Base-by-base conservation (phyloP, 1,140 invertebrate genomes). In the Nautilus pompilius region DNA sequence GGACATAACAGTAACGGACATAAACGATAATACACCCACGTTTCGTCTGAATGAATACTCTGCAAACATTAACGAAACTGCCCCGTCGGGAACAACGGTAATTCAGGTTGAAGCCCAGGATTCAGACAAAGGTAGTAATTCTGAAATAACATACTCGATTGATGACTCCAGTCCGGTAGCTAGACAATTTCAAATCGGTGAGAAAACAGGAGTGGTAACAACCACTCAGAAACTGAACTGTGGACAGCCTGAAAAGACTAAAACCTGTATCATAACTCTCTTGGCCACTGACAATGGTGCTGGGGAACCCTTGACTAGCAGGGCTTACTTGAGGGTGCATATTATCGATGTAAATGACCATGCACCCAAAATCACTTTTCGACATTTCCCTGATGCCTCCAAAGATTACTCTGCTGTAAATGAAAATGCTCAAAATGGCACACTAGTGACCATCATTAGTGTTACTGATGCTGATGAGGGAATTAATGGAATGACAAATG, bases 251-350 rank as follows among this genome's bases (percentile, higher is more conserved):
- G 17, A 5, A 20, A 17, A 28, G 5, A 28, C 26, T 6, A 41
- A 29, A 20, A 46, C 24, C 15, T 59, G 58, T 46, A 30, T 59
- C n/a, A 29, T 45, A 24, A 29, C 26, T 5, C 49, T 53, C 24
- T 28, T 53, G 10, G 60, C 51, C 10, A 41, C 5, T 17, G 28
- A 55, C 13, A 56, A 41, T 70, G 95, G 95, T 0, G 89, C 89
- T 6, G n/a, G n/a, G n/a, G 93, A 93, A 0, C 82, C 91, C 33
- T 92, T 96, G 80, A 91, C 94, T 76, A 94, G 94, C 4, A 85
- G 95, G 45, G 94, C 95, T 24, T 98, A 97, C 82, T 92, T 98
- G 0, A 96, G 93, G 3, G 92, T 98, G 0, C 96, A 93, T 82
- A 84, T 98, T 17, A 84, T 96, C 33, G 95, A 97, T 80, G 81